Base-by-base conservation (phyloP, 2,113 vertebrate species). In the Balaenoptera acutorostrata region DNA sequence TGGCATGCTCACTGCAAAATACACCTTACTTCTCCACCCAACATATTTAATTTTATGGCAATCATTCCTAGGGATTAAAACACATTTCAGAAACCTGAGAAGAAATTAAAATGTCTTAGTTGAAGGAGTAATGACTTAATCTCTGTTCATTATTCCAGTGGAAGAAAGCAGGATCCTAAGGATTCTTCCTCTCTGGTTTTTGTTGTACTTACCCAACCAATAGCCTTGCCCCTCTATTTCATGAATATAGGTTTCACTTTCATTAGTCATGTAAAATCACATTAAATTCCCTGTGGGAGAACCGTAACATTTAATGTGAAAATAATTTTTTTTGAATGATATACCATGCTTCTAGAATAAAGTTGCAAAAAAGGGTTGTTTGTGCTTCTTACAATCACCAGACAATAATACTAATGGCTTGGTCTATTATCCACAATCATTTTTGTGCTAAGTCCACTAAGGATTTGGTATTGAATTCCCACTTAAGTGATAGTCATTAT, bases 381-480 rank as follows among this genome's bases (percentile, higher is more conserved):
- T 97, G 14, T 81, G 74, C 68, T 93, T 68, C 90, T 68, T 82
- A 97, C n/a, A 95, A 92, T 97, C 87, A 93, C 59, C 27, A 97
- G 90, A 95, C 72, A 98, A 46, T 88, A 81, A 57, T 89, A 83
- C 41, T 98, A 98, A 98, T 97, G n/a, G 44, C 66, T 92, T 97
- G 81, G 46, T 95, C 90, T 93, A 96, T 97, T 97, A 97, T 17
- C 55, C 75, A 81, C 80, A 93, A 63, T 94, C 55, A 71, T 77
- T 98, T n/a, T 57, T 46, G 29, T 77, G 46, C 6, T 78, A 86
- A 89, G 6, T 57, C 27, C 68, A 69, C 69, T 80, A 95, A 85
- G 3, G 13, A 68, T 91, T 92, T 52, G 9, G 12, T 88, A 71
- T 90, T 98, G 52, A 94, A 82, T 3, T 95, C 78, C 49, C 87